A percentile compares a stretch with the other conserved stretches of the same genome.
Evolutionary conservation across 2,113 vertebrate genomes (phyloP).

Genomic region (Tachuris rubrigastra): DNA sequence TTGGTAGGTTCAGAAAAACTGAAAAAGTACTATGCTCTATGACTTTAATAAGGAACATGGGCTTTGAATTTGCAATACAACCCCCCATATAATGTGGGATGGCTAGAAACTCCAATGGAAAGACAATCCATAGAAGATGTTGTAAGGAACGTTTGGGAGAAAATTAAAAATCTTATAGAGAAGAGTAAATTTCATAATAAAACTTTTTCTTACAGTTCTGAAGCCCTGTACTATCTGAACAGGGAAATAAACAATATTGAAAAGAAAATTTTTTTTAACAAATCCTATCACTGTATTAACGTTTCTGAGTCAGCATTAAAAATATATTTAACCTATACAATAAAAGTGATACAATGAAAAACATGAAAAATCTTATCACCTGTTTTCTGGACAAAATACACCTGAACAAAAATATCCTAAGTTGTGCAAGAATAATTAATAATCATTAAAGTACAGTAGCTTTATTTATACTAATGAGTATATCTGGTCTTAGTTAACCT

Average conservation of each 20-base stretch:
- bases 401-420: neutral
- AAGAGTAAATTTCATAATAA: neutral
- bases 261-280: neutral
- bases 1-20: neutral
- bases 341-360: neutral
- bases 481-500: neutral
- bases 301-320: neutral
- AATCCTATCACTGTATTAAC: neutral
- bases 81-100: neutral
- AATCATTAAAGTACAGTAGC: neutral
- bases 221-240: neutral
- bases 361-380: neutral
- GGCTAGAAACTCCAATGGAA: neutral
- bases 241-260: neutral
- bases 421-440: neutral
- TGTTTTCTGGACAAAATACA: neutral
- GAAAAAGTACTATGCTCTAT: neutral
- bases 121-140: neutral
- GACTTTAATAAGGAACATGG: neutral
- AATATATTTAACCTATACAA: neutral
- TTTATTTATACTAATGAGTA: neutral
- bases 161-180: neutral
- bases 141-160: neutral
- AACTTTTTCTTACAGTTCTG: neutral
- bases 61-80: neutral